A percentile compares a stretch with the other conserved stretches of the same genome.
phyloP scores from a whole-genome alignment of 2,797 vertebrate genomes.

The Rhynchonycteris naso region DNA sequence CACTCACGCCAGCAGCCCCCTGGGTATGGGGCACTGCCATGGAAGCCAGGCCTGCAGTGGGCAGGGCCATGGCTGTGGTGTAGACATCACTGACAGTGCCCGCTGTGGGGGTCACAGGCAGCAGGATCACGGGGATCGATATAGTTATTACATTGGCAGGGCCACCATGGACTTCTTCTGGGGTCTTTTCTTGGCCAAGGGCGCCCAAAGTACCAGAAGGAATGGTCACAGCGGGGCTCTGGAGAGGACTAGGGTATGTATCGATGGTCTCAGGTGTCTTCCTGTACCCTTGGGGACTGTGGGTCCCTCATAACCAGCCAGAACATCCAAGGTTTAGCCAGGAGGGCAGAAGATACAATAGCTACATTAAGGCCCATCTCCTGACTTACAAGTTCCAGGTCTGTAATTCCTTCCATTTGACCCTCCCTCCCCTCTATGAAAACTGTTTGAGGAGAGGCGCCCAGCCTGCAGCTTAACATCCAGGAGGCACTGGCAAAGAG shows the following conservation, averaged over 20 bases:
- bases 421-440: neutral
- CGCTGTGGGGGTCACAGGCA: slow-evolving; percentile 89
- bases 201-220: slow-evolving; percentile 90
- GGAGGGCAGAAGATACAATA: neutral
- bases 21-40: slow-evolving; percentile 87
- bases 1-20: slow-evolving; percentile 90
- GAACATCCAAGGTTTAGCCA: neutral
- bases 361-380: neutral
- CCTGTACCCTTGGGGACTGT: neutral
- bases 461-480: neutral
- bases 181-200: slow-evolving; percentile 84
- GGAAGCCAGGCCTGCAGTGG: slow-evolving; percentile 89
- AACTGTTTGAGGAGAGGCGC: neutral
- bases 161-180: slow-evolving; percentile 86
- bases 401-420: neutral
- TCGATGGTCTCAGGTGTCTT: neutral
- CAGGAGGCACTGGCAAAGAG: neutral
- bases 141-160: slow-evolving; percentile 92
- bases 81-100: slow-evolving; percentile 90
- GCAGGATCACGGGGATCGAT: slow-evolving; percentile 88
- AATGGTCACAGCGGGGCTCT: slow-evolving; percentile 90
- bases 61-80: slow-evolving; percentile 88
- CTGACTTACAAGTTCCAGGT: neutral
- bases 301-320: neutral
- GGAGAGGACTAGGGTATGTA: rapidly evolving